Percentiles rank a stretch among this genome's conserved stretches.
Evolutionary conservation across 1,140 invertebrate species (phyloP).

Genomic region (Achroia grisella): DNA sequence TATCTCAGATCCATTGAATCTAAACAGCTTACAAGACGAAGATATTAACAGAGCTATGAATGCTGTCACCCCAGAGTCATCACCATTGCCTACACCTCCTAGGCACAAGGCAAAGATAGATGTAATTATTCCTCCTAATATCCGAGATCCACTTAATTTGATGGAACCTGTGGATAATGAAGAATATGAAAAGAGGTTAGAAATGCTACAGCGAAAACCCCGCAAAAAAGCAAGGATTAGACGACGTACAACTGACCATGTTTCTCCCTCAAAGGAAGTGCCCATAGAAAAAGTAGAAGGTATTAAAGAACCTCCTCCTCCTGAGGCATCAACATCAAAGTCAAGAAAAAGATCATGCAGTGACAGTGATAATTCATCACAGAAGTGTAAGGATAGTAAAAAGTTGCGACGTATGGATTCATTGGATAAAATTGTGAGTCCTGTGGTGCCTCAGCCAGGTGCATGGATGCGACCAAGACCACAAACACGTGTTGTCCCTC

Average conservation of each 20-base stretch:
- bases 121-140: slow-evolving; percentile 94
- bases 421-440: slow-evolving; percentile 94
- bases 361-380: slow-evolving; percentile 64
- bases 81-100: slow-evolving; percentile 89
- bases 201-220: slow-evolving; percentile 77
- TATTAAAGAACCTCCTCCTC: slow-evolving; percentile 49
- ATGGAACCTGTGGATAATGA: slow-evolving; percentile 86
- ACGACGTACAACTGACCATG: slow-evolving; percentile 75
- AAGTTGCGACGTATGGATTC: slow-evolving; percentile 79
- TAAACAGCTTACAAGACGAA: slow-evolving; percentile 93
- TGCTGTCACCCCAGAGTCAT: slow-evolving; percentile 90
- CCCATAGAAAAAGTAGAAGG: slow-evolving; percentile 33
- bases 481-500: slow-evolving; percentile 33
- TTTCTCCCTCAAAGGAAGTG: slow-evolving; percentile 26
- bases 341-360: slow-evolving; percentile 60
- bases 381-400: slow-evolving; percentile 69
- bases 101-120: slow-evolving; percentile 88
- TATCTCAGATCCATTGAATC: slow-evolving; percentile 94
- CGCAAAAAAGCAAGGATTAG: slow-evolving; percentile 75
- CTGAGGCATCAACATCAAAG: slow-evolving; percentile 56
- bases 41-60: slow-evolving; percentile 90
- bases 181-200: slow-evolving; percentile 84
- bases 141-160: slow-evolving; percentile 92
- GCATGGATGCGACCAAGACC: slow-evolving; percentile 78
- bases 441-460: slow-evolving; percentile 91